These are phyloP conservation scores for Borostomias antarcticus DNA, from an alignment of 2,797 vertebrate species.

Conservation along the genomic window DNA sequence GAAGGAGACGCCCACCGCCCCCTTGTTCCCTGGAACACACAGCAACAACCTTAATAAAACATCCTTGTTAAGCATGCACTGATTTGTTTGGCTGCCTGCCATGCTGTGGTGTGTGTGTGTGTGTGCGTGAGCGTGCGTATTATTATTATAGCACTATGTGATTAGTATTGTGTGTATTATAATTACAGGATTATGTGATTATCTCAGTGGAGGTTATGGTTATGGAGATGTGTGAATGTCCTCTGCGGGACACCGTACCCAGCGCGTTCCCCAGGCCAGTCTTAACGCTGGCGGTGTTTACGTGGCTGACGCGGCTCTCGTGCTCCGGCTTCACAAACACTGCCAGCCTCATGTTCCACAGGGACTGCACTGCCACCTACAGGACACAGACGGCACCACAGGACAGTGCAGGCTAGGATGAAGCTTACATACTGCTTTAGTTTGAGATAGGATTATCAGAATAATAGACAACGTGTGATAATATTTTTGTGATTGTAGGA, in stretches of 20 bases:
- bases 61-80: conserved; percentile 1
- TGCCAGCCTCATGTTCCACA: conserved; percentile 83
- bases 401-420: neutral
- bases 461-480: no score
- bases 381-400: conserved; percentile 60
- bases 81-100: conserved; percentile 7
- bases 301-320: conserved; percentile 74
- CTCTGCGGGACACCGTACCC: conserved; percentile 62
- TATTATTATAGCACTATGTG: no score
- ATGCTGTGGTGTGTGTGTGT: conserved; percentile 19
- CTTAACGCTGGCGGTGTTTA: conserved; percentile 80
- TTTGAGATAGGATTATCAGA: no score
- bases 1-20: conserved; percentile 82
- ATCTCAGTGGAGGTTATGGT: conserved; percentile 2
- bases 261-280: conserved; percentile 83
- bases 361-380: conserved; percentile 84
- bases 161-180: neutral
- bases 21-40: conserved; percentile 79
- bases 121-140: conserved; percentile 11
- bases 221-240: neutral
- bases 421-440: no score
- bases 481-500: no score
- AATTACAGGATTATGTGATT: no score
- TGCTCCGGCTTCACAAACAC: conserved; percentile 81
- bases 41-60: conserved; percentile 7